Evolutionary conservation across 2,888 invertebrate genomes (phyloP), one percentile per base, ranked within the genome.

Genomic region (Toxonevra muliebris): DNA sequence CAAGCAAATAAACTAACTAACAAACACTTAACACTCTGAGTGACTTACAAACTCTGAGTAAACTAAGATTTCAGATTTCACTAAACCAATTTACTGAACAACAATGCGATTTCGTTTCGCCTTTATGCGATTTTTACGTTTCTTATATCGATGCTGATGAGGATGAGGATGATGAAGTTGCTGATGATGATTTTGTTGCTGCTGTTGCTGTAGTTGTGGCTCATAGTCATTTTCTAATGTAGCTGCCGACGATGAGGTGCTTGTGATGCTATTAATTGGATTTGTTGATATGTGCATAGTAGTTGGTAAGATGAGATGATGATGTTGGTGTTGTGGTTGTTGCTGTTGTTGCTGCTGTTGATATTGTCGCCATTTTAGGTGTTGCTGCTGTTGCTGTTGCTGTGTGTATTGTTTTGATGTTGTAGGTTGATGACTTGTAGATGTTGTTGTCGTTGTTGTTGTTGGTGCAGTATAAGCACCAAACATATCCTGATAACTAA

Each of bases 51-150:
- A 30, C 30, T 30, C 3, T 30, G 7, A 30, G 7, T 30, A 30
- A 30, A 4, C 30, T 30, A 30, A 30, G 30, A 30, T 4, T 30
- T 30, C 30, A 30, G n/a, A n/a, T 7, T 30, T 4, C 2, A 30
- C 30, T 7, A 30, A 30, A 30, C 30, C 30, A 30, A n/a, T 58
- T 67, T 62, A 62, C 43, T 61, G 61, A 54, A 71, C 66, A 65
- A 71, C 68, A 69, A 70, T 65, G 41, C 80, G 81, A 77, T 76
- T 80, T 69, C 77, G 74, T 71, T 82, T 82, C 1, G 76, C 55
- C 67, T 78, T 76, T 20, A 76, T 76, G 66, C 79, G 79, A 76
- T 80, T 81, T 71, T 81, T 81, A 61, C 78, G 79, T 69, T 80
- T 80, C 75, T 79, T 80, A 41, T 77, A 67, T 48, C 72, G 70